These are phyloP conservation scores for Anoncus sp. DNA, from an alignment of 2,888 invertebrate species.

Conservation along the genomic window DNA sequence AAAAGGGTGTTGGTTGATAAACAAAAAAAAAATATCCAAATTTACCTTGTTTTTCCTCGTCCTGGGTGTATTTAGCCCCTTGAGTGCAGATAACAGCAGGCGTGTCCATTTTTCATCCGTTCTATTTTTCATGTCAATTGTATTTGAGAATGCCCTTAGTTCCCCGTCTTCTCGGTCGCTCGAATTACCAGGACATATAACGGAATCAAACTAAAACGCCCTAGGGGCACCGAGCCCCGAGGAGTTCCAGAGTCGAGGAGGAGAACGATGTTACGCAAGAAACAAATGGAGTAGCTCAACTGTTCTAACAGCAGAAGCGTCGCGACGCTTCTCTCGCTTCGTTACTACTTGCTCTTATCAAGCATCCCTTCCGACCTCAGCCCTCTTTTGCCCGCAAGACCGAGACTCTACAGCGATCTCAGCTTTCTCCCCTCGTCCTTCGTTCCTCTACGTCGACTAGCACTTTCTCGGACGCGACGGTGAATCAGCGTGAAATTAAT, in stretches of 20 bases:
- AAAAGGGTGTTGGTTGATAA: too few relatives aligned
- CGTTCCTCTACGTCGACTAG: conserved; percentile 1
- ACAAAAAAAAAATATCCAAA: too few relatives aligned
- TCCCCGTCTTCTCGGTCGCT: not conserved
- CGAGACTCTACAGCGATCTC: conserved; percentile 30
- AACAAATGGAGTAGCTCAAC: conserved; percentile 67
- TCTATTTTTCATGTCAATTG: not conserved
- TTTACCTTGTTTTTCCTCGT: too few relatives aligned
- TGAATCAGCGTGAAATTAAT: conserved; percentile 68
- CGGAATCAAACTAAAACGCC: conserved; percentile 42
- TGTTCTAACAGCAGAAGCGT: conserved; percentile 48
- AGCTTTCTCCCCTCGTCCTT: conserved; percentile 15
- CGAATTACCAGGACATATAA: conserved; percentile 53
- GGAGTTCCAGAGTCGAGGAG: conserved; percentile 25
- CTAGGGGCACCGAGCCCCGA: conserved; percentile 17
- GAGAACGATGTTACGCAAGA: conserved; percentile 61
- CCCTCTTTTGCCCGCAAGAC: conserved; percentile 43
- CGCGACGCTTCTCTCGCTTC: conserved; percentile 48
- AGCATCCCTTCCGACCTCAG: conserved; percentile 46
- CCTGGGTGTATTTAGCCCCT: too few relatives aligned
- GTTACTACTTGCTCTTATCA: conserved; percentile 66
- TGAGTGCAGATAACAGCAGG: not conserved
- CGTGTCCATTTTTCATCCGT: not conserved
- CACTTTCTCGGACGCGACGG: conserved; percentile 53
- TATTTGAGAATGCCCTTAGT: not conserved